phyloP scores from a whole-genome alignment of 2,113 vertebrate species.

The Poeciliopsis turrubarensis region DNA sequence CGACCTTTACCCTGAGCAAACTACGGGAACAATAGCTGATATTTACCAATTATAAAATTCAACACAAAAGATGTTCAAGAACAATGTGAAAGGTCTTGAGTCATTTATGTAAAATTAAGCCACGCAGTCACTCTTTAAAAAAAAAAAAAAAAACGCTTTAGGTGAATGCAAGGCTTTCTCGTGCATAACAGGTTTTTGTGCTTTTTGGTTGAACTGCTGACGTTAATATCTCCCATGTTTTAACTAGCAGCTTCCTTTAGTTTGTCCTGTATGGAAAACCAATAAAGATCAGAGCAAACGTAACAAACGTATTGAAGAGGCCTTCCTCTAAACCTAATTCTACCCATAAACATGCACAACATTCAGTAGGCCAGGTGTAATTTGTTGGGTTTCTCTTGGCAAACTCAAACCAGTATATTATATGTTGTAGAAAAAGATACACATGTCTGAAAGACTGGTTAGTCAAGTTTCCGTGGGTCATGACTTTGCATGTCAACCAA shows the following conservation, averaged over 20 bases:
- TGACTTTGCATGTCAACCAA: too few relatives aligned
- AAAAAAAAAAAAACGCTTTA: background rate
- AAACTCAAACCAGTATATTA: too few relatives aligned
- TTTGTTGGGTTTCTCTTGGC: too few relatives aligned
- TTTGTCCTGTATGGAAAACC: background rate
- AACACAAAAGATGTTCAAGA: background rate
- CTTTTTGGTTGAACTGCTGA: background rate
- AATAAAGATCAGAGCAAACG: too few relatives aligned
- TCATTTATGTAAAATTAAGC: background rate
- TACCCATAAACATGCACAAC: too few relatives aligned
- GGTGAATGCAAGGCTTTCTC: background rate
- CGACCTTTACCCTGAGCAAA: background rate
- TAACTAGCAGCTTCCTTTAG: background rate
- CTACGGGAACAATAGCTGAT: background rate
- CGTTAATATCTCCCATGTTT: background rate
- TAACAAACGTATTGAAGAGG: too few relatives aligned
- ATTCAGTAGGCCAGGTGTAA: too few relatives aligned
- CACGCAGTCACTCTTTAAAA: background rate
- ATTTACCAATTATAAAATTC: too few relatives aligned
- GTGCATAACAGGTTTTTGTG: background rate
- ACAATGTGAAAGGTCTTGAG: background rate
- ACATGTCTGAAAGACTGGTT: too few relatives aligned
- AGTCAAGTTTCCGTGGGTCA: too few relatives aligned
- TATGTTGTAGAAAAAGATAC: too few relatives aligned
- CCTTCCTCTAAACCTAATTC: too few relatives aligned